Base-by-base conservation (phyloP, 2,888 invertebrate species). In the Agrochola litura region DNA sequence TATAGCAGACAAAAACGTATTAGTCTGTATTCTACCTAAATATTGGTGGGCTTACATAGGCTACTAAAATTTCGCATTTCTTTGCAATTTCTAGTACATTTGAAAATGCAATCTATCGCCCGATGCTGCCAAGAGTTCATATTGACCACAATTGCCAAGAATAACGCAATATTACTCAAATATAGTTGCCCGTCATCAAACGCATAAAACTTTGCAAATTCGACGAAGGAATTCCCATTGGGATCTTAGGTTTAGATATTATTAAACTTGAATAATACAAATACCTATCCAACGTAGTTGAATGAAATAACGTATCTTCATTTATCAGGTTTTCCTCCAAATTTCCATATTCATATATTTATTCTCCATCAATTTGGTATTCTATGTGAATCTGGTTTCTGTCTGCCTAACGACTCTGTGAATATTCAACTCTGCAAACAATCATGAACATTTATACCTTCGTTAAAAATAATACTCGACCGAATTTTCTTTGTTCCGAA, bases 371-470 rank as follows among this genome's bases (percentile, higher is more conserved):
- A 46, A 63, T 49, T 68, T 69, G 56, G 41, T 63, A 79, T 67
- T 37, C 69, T 52, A 64, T 25, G 61, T 58, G 37, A 79, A 69
- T 79, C 69, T 64, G 25, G 43, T 79, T 68, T 73, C 14, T 64
- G 12, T 72, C 16, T 64, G 14, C 56, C 49, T 25, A 49, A 64
- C 54, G 30, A 43, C 19, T 79, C 5, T 64, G 52, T 80, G 84
- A 70, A 79, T 64, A 79, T 84, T 70, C 25, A 69, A 37, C 52
- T 84, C 37, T 70, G 9, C 52, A 60, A 79, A 79, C 30, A 58
- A 52, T 37, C 25, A 22, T 43, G 25, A 79, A 16, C 49, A 79
- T 63, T n/a, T 60, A 25, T 16, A 37, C 14, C 5, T 37, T n/a
- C n/a, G 22, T 49, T n/a, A 83, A 56, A 61, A 30, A 30, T 30